These are phyloP conservation scores for Ranitomeya variabilis DNA, from an alignment of 2,113 vertebrate genomes.

Conservation along the genomic window DNA sequence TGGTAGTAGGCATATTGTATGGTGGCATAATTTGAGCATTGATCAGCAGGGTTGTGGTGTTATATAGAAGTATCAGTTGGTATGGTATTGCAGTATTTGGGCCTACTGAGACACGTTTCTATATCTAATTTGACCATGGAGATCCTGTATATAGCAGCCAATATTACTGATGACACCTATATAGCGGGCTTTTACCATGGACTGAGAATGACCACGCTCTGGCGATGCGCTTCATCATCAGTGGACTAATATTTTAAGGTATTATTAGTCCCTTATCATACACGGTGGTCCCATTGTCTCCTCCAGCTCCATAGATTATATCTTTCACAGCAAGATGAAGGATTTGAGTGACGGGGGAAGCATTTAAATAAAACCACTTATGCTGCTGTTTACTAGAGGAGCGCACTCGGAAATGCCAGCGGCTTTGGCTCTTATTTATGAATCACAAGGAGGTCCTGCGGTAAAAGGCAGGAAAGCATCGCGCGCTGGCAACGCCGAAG, in stretches of 20 bases:
- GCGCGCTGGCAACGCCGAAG: constrained; percentile 22
- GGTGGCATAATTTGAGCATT: too few species aligned
- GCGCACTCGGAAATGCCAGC: constrained; percentile 22
- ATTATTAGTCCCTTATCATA: not conserved
- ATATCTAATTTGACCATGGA: too few species aligned
- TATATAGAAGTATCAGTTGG: too few species aligned
- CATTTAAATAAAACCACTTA: constrained; percentile 50
- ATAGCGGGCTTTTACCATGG: too few species aligned
- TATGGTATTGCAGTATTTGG: too few species aligned
- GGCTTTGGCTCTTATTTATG: constrained; percentile 43
- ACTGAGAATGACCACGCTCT: not conserved
- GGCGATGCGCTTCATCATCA: too few species aligned
- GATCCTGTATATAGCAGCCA: too few species aligned
- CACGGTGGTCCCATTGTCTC: not conserved
- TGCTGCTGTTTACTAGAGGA: constrained; percentile 35
- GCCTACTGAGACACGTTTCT: too few species aligned
- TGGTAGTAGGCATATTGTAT: too few species aligned
- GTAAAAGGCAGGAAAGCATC: constrained; percentile 36
- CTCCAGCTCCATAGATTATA: not conserved
- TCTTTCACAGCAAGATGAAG: constrained; percentile 6
- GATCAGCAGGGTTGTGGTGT: too few species aligned
- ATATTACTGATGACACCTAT: too few species aligned
- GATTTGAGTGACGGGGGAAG: constrained; percentile 14
- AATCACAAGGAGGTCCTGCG: constrained; percentile 43
- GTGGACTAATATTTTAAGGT: too few species aligned